Conservation (phyloP, 1,140 invertebrate genomes). For the Caenorhabditis elegans region DNA sequence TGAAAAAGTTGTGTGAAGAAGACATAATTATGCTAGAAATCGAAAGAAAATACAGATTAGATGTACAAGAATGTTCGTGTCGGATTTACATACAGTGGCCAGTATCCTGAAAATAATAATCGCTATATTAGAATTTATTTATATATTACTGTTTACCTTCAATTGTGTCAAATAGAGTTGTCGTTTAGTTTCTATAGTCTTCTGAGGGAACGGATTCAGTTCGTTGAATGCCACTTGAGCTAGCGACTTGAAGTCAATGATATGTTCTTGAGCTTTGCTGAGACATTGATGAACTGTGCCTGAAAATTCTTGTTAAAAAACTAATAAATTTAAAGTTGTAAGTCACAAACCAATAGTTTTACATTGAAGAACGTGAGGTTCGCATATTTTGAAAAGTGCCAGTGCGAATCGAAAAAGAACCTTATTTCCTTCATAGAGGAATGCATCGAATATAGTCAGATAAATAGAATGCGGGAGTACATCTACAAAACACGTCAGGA, state of each 20-base stretch:
- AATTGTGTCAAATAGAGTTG: conserved; percentile 40
- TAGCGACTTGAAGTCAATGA: conserved; percentile 43
- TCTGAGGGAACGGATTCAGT: conserved; percentile 70
- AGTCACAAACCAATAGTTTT: conserved; percentile 50
- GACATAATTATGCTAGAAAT: neutral
- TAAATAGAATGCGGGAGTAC: conserved; percentile 70
- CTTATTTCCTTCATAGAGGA: conserved; percentile 72
- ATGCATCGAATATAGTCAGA: conserved; percentile 71
- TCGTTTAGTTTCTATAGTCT: conserved; percentile 66
- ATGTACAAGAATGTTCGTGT: neutral
- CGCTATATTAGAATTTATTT: neutral
- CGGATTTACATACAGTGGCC: neutral
- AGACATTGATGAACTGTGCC: conserved; percentile 44
- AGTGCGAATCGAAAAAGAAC: conserved; percentile 71
- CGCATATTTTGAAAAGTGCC: conserved; percentile 70
- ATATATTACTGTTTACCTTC: conserved; percentile 5
- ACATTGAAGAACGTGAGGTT: conserved; percentile 69
- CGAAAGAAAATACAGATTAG: neutral
- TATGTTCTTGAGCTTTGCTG: conserved; percentile 26
- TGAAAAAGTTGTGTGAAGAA: neutral
- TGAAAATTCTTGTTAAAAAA: conserved; percentile 44
- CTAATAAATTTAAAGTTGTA: conserved; percentile 54
- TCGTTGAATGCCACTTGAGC: conserved; percentile 68
- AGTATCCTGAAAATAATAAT: neutral
- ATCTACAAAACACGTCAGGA: conserved; percentile 72